A percentile compares a stretch with the other conserved stretches of the same genome.
phyloP scores from a whole-genome alignment of 1,140 invertebrate species.

The Drosophila lacteicornis region DNA sequence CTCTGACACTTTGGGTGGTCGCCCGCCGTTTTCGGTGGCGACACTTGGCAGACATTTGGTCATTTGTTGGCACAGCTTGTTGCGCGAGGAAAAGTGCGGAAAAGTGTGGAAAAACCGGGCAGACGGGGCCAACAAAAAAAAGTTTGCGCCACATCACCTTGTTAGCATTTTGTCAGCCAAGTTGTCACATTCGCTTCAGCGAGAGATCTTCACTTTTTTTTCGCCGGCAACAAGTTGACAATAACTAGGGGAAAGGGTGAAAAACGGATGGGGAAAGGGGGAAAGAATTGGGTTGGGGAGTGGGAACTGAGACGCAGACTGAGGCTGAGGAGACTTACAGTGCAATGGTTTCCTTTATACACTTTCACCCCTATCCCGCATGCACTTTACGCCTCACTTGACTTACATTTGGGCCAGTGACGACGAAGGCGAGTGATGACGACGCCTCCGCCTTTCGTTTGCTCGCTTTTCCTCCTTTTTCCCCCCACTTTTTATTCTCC shows the following conservation, averaged over 20 bases:
- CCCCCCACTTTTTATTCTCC: not conserved
- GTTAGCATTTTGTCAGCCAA: conserved; percentile 83
- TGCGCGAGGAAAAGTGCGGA: conserved; percentile 42
- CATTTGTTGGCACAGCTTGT: conserved; percentile 78
- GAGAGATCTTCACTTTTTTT: conserved; percentile 24
- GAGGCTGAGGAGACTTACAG: conserved; percentile 18
- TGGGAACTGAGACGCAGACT: not conserved
- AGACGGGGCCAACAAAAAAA: conserved; percentile 48
- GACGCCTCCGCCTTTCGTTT: conserved; percentile 47
- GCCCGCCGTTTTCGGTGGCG: conserved; percentile 38
- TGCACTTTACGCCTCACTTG: conserved; percentile 78
- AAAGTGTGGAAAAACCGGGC: conserved; percentile 35
- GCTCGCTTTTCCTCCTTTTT: conserved; percentile 2
- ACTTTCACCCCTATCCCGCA: conserved; percentile 42
- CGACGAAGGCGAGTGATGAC: conserved; percentile 16
- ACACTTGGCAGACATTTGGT: conserved; percentile 77
- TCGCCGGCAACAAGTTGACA: conserved; percentile 72
- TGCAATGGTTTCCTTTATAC: conserved; percentile 36
- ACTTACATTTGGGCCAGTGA: conserved; percentile 70
- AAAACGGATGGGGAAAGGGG: not conserved
- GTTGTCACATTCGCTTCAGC: conserved; percentile 73
- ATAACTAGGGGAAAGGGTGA: conserved; percentile 4
- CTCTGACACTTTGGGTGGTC: conserved; percentile 63
- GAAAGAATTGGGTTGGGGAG: not conserved
- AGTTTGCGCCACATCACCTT: conserved; percentile 74